Percentiles rank a stretch among this genome's conserved stretches.
Conservation (phyloP, 2,113 vertebrate genomes). For the Mesoclemmys tuberculata region DNA sequence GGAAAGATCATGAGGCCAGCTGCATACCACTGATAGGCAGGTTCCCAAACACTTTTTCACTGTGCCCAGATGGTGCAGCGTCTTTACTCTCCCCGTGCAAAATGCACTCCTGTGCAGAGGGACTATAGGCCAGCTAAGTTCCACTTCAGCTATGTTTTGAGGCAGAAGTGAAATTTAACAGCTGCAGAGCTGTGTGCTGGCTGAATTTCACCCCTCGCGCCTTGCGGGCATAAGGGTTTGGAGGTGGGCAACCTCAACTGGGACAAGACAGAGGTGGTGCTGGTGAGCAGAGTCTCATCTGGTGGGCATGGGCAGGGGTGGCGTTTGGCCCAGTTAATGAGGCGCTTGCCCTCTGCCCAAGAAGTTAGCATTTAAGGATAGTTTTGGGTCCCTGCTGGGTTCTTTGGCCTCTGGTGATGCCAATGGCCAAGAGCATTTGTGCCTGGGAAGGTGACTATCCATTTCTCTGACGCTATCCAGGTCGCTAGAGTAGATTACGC, state of each 20-base stretch:
- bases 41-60: background rate
- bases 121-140: background rate
- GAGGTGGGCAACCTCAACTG: fast-evolving
- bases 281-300: background rate
- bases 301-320: background rate
- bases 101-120: background rate
- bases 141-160: background rate
- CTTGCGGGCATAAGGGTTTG: too few species aligned
- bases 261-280: fast-evolving
- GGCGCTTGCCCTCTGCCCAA: background rate
- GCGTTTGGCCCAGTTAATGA: background rate
- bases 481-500: background rate
- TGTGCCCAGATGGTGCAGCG: background rate
- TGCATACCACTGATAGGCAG: background rate
- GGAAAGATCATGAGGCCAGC: background rate
- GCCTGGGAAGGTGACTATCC: background rate
- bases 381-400: too few species aligned
- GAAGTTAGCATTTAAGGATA: background rate
- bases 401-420: background rate
- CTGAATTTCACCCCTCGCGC: background rate
- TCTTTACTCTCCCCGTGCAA: background rate
- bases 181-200: background rate
- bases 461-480: background rate
- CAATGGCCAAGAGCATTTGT: background rate
- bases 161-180: background rate